Percentiles rank a stretch among this genome's conserved stretches.
Conservation (phyloP, 1,140 invertebrate genomes). For the Agrypnia vestita region DNA sequence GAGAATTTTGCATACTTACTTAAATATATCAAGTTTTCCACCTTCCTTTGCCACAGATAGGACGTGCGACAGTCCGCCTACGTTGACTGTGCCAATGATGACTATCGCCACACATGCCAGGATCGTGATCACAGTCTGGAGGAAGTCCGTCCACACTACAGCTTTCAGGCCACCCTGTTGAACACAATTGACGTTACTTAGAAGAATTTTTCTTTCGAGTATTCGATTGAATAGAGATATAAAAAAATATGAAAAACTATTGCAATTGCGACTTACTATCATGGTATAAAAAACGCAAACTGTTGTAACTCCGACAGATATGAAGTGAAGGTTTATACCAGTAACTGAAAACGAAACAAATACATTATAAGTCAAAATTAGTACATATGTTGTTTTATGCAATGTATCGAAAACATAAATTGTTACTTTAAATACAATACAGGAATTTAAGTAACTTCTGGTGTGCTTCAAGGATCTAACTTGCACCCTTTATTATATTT, state of each 20-base stretch:
- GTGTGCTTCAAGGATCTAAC: too few relatives aligned
- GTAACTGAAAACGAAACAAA: constrained; percentile 75
- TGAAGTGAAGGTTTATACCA: constrained; percentile 80
- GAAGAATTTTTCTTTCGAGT: too few relatives aligned
- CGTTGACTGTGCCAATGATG: constrained; percentile 77
- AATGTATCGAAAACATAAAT: too few relatives aligned
- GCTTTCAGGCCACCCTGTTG: constrained; percentile 87
- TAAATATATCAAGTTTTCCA: constrained; percentile 72
- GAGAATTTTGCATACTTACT: constrained; percentile 38
- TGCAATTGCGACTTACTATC: constrained; percentile 75
- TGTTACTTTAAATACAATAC: too few relatives aligned
- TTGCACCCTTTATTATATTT: too few relatives aligned
- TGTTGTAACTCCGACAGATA: constrained; percentile 82
- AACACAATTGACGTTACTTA: neutral
- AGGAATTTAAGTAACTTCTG: too few relatives aligned
- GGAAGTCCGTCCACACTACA: constrained; percentile 90
- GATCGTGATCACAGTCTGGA: constrained; percentile 88
- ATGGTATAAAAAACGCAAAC: constrained; percentile 91
- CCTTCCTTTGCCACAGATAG: constrained; percentile 74
- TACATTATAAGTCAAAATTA: too few relatives aligned
- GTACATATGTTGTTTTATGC: too few relatives aligned
- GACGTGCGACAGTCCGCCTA: constrained; percentile 79
- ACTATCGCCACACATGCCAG: constrained; percentile 80
- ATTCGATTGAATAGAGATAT: neutral
- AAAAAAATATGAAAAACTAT: constrained; percentile 9